phyloP scores from a whole-genome alignment of 1,140 invertebrate species.

The Leptinotarsa lineolata region DNA sequence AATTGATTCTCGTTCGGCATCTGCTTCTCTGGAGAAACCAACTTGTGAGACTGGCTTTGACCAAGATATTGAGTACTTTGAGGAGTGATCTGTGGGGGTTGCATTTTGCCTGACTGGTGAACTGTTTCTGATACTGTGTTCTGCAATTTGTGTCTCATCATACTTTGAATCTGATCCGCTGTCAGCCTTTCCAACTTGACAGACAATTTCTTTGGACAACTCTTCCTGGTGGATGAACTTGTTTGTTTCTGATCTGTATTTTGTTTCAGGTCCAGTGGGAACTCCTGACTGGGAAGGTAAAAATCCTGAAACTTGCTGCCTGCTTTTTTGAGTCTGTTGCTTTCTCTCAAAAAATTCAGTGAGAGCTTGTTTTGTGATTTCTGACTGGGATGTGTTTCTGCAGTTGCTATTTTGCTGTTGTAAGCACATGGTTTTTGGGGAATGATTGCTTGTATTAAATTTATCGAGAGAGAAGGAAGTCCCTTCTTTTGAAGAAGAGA shows the following conservation, averaged over 20 bases:
- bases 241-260: background rate
- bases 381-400: background rate
- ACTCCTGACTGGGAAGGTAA: background rate
- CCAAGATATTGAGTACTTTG: background rate
- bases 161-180: background rate
- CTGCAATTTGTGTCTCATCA: background rate
- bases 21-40: background rate
- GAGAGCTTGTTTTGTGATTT: conserved; percentile 25
- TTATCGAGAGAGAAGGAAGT: background rate
- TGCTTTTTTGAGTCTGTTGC: conserved; percentile 3
- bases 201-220: background rate
- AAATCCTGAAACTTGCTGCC: conserved; percentile 7
- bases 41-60: background rate
- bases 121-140: background rate
- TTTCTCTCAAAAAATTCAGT: conserved; percentile 16
- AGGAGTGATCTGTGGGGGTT: background rate
- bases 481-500: conserved; percentile 19
- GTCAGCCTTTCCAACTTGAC: background rate
- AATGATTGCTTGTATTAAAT: background rate
- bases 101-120: background rate
- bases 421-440: background rate
- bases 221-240: background rate
- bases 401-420: conserved; percentile 1
- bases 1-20: background rate
- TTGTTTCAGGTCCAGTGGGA: background rate